Conservation (phyloP, 2,888 invertebrate species). For the Stenichneumon culpator region DNA sequence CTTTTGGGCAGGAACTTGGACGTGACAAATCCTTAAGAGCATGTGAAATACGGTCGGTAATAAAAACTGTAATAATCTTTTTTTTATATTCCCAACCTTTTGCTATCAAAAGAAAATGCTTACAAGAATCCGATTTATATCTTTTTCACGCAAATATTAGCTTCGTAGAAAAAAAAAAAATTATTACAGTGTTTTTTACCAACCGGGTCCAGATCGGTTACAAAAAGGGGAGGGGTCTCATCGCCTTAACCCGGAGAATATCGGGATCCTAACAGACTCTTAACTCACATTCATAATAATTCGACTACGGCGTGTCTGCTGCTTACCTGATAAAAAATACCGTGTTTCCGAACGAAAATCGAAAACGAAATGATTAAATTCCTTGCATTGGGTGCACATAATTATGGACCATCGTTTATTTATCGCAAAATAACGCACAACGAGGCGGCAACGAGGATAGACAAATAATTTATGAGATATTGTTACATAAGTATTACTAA, state of each 20-base stretch:
- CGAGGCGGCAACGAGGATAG: constrained; percentile 68
- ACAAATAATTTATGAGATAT: constrained; percentile 70
- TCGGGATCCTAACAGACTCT: not conserved
- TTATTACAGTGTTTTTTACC: not conserved
- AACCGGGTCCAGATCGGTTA: not conserved
- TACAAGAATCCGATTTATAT: not conserved
- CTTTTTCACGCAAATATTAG: not conserved
- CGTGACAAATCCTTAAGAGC: not conserved
- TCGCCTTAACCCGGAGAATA: not conserved
- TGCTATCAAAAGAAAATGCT: not conserved
- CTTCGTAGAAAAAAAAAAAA: not conserved
- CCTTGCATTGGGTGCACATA: constrained; percentile 61
- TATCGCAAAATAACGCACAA: constrained; percentile 59
- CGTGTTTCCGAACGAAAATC: constrained; percentile 27
- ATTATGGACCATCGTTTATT: constrained; percentile 41
- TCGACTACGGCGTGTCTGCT: constrained; percentile 38
- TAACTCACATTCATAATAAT: not conserved
- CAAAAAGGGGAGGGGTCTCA: not conserved
- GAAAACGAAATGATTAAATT: constrained; percentile 37
- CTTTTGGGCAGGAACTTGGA: too few species aligned
- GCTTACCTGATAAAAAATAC: constrained; percentile 25
- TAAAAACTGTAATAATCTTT: not conserved
- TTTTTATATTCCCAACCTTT: not conserved
- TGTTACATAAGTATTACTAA: constrained; percentile 73
- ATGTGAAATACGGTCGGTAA: not conserved